These are phyloP conservation scores for Anagrus nilaparvatae DNA, from an alignment of 1,140 invertebrate genomes.

Conservation along the genomic window DNA sequence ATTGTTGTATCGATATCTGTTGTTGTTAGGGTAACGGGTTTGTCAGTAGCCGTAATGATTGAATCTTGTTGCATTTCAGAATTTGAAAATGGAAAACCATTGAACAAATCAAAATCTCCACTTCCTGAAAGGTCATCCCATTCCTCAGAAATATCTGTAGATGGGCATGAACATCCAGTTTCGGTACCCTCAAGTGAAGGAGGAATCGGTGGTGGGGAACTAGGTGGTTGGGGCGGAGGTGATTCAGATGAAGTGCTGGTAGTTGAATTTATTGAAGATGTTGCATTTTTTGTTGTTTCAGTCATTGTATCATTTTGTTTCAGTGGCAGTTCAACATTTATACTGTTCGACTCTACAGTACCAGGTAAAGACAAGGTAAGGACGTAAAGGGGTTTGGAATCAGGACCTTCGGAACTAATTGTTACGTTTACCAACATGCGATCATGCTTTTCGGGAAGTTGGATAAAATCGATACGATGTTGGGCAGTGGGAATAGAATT, in stretches of 20 bases:
- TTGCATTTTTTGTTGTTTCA: too few relatives aligned
- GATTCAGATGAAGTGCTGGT: too few relatives aligned
- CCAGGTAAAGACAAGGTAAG: conserved; percentile 62
- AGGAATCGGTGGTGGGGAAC: conserved; percentile 27
- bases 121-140: not conserved
- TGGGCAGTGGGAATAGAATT: not conserved
- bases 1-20: conserved; percentile 11
- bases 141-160: conserved; percentile 39
- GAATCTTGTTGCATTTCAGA: not conserved
- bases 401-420: conserved; percentile 54
- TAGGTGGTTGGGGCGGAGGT: too few relatives aligned
- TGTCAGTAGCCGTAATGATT: not conserved
- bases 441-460: conserved; percentile 17
- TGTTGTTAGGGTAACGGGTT: conserved; percentile 2
- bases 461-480: conserved; percentile 13
- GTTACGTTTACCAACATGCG: conserved; percentile 63
- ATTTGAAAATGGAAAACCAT: not conserved
- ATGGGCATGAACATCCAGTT: conserved; percentile 66
- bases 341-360: conserved; percentile 34
- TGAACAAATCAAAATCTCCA: conserved; percentile 2
- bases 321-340: not conserved
- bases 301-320: too few relatives aligned
- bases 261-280: too few relatives aligned
- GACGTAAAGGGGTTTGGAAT: conserved; percentile 53
- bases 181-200: conserved; percentile 47